phyloP scores from a whole-genome alignment of 2,797 vertebrate species.

The Aeoliscus strigatus region DNA sequence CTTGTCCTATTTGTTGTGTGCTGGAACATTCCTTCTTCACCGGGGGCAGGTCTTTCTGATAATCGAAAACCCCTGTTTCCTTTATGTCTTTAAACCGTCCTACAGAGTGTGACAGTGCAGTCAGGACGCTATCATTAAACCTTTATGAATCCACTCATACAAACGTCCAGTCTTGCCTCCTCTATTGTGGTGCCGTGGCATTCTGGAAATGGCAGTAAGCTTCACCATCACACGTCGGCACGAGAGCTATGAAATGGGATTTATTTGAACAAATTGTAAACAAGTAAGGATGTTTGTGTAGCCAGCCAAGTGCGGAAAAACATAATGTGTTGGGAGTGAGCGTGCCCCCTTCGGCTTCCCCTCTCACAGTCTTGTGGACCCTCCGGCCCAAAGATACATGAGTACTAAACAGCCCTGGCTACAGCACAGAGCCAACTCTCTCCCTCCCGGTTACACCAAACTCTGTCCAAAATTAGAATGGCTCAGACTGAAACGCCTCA shows the following conservation, averaged over 20 bases:
- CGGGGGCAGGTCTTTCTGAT: constrained; percentile 27
- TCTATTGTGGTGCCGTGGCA: constrained; percentile 25
- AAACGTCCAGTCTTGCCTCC: constrained; percentile 22
- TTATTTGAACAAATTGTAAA: constrained; percentile 49
- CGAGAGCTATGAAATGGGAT: constrained; percentile 67
- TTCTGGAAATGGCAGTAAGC: constrained; percentile 30
- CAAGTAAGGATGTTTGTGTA: constrained; percentile 25
- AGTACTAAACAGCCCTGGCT: constrained; percentile 68
- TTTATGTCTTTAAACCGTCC: constrained; percentile 21
- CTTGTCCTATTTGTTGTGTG: constrained; percentile 62
- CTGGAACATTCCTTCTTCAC: constrained; percentile 46
- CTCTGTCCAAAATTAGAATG: constrained; percentile 18
- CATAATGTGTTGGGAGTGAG: constrained; percentile 27
- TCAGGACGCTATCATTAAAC: constrained; percentile 50
- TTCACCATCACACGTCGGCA: constrained; percentile 13
- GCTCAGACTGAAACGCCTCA: constrained; percentile 11
- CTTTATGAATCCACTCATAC: constrained; percentile 46
- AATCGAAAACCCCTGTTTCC: constrained; percentile 30
- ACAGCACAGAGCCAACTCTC: constrained; percentile 69
- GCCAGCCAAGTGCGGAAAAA: constrained; percentile 18
- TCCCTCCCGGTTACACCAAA: constrained; percentile 45
- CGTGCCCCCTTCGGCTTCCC: constrained; percentile 20
- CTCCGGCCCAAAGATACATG: constrained; percentile 56
- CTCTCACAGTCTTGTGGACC: constrained; percentile 73
- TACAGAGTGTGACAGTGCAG: constrained; percentile 40